Evolutionary conservation across 2,888 invertebrate species (phyloP), one percentile per base, ranked within the genome.

Genomic region (Ormyrus pomaceus): DNA sequence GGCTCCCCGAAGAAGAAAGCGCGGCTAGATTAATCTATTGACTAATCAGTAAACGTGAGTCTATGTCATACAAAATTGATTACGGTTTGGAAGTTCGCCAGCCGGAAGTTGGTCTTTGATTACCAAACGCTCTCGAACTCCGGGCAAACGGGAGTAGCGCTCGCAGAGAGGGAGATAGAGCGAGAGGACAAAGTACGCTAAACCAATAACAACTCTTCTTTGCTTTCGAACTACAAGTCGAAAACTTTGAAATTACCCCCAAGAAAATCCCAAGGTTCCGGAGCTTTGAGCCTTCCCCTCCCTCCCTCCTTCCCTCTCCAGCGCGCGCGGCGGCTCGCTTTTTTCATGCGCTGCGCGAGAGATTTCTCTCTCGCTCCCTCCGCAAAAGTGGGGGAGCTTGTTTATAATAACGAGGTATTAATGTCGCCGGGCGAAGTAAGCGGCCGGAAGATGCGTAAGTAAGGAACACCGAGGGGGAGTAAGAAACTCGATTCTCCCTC

Each of bases 121-220:
- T 80, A 82, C 72, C 77, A 75, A 78, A 77, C 58, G 71, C 70
- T 79, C 53, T 69, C 55, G n/a, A 77, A n/a, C 59, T 65, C 51
- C 34, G 10, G 53, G 11, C 59, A 13, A 45, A 62, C 50, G 46
- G 55, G 45, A 58, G 46, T 10, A 11, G 6, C 19, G 9, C 55
- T 9, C 8, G 19, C 11, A 56, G 65, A 65, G 58, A 58, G 66
- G 19, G 55, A 13, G 48, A 10, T 45, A 53, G 59, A 46, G 55
- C 11, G 59, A 53, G 64, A 50, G 81, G 82, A 77, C 79, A 77
- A 79, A 81, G 78, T 68, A 50, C 78, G 72, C 51, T 81, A 81
- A 81, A 72, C 78, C 78, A 81, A 79, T 79, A 81, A 81, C 81
- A 79, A 79, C 79, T 79, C 76, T 82, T 79, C 79, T 77, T 76